A percentile compares a stretch with the other conserved stretches of the same genome.
Conservation (phyloP, 2,888 invertebrate genomes). For the Cheilosia variabilis region DNA sequence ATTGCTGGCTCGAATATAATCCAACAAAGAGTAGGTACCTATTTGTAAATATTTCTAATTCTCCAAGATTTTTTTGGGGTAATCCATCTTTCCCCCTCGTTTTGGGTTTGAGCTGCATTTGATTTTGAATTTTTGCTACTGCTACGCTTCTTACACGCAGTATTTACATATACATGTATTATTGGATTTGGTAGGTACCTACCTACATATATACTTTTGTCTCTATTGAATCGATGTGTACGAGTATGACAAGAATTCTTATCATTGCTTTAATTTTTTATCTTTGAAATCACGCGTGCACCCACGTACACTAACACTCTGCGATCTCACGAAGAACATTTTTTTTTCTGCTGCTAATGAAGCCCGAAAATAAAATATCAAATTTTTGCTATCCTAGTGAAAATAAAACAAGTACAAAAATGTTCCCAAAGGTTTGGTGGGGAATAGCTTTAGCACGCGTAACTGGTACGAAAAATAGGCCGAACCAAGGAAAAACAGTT, state of each 20-base stretch:
- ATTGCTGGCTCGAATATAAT: neutral
- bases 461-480: constrained; percentile 9
- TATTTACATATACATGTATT: neutral
- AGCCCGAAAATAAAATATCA: neutral
- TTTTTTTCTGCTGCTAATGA: neutral
- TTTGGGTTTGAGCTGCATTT: constrained; percentile 1
- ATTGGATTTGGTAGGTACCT: neutral
- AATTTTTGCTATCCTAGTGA: neutral
- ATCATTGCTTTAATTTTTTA: constrained; percentile 11
- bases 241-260: neutral
- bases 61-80: neutral
- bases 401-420: neutral
- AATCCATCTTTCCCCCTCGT: neutral
- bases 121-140: neutral
- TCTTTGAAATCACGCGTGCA: neutral
- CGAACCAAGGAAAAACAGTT: neutral
- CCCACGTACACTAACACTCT: neutral
- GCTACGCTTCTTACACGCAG: neutral
- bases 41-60: neutral
- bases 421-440: neutral
- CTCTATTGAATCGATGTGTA: neutral
- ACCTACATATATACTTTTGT: neutral
- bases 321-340: neutral
- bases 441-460: constrained; percentile 35
- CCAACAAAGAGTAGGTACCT: neutral